Percentiles rank a stretch among this genome's conserved stretches.
Evolutionary conservation across 92 coral and sea anemone species (phyloP).

Genomic region (Siderastrea radians): DNA sequence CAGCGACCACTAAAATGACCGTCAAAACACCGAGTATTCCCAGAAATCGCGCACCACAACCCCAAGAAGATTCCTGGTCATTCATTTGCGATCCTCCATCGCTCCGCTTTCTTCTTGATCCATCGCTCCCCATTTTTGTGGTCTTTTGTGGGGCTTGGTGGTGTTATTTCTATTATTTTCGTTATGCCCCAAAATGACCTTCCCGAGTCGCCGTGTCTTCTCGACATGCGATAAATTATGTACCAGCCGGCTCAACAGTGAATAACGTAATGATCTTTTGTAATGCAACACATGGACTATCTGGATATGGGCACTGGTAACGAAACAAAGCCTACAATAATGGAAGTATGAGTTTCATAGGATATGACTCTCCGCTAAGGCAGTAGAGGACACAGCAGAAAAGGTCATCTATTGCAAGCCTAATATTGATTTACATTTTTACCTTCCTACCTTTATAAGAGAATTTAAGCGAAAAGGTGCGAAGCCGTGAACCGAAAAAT

Average conservation of each 20-base stretch:
- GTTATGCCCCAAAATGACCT: conserved; percentile 33
- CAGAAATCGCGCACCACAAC: conserved; percentile 85
- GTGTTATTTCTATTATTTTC: conserved; percentile 8
- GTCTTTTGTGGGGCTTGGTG: conserved; percentile 16
- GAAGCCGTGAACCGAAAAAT: neutral
- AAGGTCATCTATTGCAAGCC: neutral
- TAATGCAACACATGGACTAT: conserved; percentile 17
- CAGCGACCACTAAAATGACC: conserved; percentile 91
- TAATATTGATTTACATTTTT: neutral
- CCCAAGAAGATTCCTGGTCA: conserved; percentile 50
- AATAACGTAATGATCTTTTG: conserved; percentile 51
- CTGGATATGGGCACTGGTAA: neutral
- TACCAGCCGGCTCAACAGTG: conserved; percentile 26
- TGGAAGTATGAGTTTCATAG: neutral
- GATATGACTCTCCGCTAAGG: neutral
- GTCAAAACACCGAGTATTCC: conserved; percentile 93
- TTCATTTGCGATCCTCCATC: conserved; percentile 24
- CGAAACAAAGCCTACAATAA: neutral
- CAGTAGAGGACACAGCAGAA: neutral
- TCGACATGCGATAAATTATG: conserved; percentile 47
- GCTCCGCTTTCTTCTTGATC: conserved; percentile 47
- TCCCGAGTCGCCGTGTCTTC: conserved; percentile 25
- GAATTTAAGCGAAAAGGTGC: neutral
- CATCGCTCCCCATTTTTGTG: conserved; percentile 68
- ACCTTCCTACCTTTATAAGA: neutral